These are phyloP conservation scores for Hydrophis major DNA, from an alignment of 2,797 vertebrate genomes.

Conservation along the genomic window DNA sequence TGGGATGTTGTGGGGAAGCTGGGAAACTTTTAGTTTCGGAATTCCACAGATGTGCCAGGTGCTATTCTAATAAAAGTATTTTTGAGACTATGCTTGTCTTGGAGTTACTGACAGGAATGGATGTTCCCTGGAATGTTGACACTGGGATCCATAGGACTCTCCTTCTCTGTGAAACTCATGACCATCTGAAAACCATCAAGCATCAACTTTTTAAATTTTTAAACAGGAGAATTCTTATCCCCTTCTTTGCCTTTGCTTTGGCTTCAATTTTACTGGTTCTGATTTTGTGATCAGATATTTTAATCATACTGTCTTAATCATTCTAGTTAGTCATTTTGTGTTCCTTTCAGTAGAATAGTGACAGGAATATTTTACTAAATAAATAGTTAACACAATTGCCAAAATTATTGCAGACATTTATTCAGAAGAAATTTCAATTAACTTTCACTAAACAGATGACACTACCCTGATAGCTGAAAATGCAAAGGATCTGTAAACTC, in stretches of 20 bases:
- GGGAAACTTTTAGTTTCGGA: too few relatives aligned
- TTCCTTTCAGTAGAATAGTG: not conserved
- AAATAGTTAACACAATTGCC: not conserved
- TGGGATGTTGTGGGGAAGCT: too few relatives aligned
- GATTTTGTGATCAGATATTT: not conserved
- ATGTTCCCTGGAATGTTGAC: too few relatives aligned
- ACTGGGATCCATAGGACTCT: not conserved
- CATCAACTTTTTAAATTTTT: not conserved
- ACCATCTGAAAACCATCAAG: not conserved
- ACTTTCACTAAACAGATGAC: not conserved
- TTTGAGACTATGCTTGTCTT: too few relatives aligned
- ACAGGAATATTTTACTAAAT: not conserved
- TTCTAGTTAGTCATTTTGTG: not conserved
- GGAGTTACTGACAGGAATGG: too few relatives aligned
- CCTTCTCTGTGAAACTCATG: not conserved
- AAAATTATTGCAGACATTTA: not conserved
- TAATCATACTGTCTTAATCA: not conserved
- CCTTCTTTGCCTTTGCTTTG: not conserved
- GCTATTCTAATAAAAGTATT: too few relatives aligned
- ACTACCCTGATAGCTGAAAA: not conserved
- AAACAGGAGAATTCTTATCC: not conserved
- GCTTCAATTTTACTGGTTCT: not conserved
- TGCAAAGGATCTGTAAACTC: not conserved
- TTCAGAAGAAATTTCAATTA: not conserved
- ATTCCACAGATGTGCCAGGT: too few relatives aligned